Conservation (phyloP, 1,140 invertebrate species). For the Drosophila arizonae region DNA sequence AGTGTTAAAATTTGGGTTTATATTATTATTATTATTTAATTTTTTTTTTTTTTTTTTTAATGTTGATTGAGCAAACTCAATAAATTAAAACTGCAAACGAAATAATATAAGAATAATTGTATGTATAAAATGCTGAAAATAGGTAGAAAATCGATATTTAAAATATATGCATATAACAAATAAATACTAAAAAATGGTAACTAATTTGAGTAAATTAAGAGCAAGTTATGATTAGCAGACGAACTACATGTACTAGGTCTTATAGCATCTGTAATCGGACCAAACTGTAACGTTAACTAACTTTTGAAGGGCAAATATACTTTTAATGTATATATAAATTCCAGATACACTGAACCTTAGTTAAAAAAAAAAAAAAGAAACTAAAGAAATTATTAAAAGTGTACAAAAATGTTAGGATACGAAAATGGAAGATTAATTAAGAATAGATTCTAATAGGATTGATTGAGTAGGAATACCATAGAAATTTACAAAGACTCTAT, state of each 20-base stretch:
- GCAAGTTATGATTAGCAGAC: conserved; percentile 20
- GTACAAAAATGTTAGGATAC: not conserved
- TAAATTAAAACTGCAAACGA: conserved; percentile 76
- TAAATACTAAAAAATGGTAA: conserved; percentile 49
- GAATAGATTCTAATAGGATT: not conserved
- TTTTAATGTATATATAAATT: not conserved
- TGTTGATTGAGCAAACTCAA: conserved; percentile 33
- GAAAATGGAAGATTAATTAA: not conserved
- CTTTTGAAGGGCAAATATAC: not conserved
- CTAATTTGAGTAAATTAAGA: conserved; percentile 51
- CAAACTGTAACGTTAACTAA: conserved; percentile 24
- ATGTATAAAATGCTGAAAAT: conserved; percentile 74
- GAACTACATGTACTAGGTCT: not conserved
- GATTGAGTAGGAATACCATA: not conserved
- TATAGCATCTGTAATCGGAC: conserved; percentile 4
- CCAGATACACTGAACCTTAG: not conserved
- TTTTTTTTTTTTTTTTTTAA: conserved; percentile 39
- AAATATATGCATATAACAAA: conserved; percentile 58
- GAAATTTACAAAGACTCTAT: conserved; percentile 6
- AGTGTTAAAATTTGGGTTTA: conserved; percentile 61
- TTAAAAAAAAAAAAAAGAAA: no score
- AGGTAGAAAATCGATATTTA: conserved; percentile 79
- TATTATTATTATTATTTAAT: conserved; percentile 36
- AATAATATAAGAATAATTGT: conserved; percentile 63
- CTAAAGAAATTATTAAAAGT: no score